Percentiles rank a stretch among this genome's conserved stretches.
Evolutionary conservation across 2,888 invertebrate species (phyloP).

Genomic region (Machimus rusticus): DNA sequence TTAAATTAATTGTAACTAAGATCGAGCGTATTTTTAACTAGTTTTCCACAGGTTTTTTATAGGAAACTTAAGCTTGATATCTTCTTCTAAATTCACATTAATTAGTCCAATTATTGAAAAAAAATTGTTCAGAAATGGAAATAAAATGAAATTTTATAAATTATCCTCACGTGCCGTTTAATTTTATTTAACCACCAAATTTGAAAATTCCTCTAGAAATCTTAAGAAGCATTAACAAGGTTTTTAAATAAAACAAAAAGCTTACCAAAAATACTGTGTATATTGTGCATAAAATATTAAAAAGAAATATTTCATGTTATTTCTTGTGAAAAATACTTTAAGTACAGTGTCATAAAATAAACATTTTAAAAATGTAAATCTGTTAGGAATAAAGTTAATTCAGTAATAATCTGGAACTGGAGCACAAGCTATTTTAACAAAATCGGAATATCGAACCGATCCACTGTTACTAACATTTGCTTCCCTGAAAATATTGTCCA

Average conservation of each 20-base stretch:
- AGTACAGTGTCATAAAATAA: neutral
- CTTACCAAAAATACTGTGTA: neutral
- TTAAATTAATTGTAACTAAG: neutral
- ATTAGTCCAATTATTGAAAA: conserved; percentile 8
- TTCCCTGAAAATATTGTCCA: conserved; percentile 90
- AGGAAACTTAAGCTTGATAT: conserved; percentile 9
- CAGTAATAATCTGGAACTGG: conserved; percentile 93
- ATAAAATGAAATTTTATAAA: neutral
- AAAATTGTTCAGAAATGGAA: conserved; percentile 14
- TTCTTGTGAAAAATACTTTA: neutral
- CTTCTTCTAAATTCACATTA: conserved; percentile 18
- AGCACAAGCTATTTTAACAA: conserved; percentile 90
- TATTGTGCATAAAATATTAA: neutral
- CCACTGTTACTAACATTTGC: conserved; percentile 84
- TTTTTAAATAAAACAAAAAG: neutral
- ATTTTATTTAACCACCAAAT: neutral
- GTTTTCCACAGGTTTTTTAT: conserved; percentile 33
- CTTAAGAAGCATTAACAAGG: neutral
- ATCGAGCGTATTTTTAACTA: conserved; percentile 1
- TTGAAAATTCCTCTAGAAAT: neutral
- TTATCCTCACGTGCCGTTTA: neutral
- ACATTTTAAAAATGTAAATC: neutral
- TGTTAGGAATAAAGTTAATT: conserved; percentile 48
- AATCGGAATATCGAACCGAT: conserved; percentile 87
- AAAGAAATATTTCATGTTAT: neutral